phyloP scores from a whole-genome alignment of 2,888 invertebrate species.

The Athalia circularis region DNA sequence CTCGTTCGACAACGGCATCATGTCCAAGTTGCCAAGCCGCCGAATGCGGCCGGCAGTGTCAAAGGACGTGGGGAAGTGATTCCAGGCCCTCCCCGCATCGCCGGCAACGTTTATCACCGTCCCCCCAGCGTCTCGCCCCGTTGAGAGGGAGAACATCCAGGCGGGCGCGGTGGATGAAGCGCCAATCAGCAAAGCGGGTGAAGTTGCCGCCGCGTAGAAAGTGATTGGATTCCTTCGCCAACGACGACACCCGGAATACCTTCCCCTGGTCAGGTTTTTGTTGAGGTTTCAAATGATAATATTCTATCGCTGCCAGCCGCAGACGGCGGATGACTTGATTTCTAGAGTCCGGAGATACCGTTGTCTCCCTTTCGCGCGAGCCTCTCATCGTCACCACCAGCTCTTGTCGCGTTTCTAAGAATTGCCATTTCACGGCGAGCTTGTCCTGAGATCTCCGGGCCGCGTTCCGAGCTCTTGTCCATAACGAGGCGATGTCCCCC shows the following conservation, averaged over 20 bases:
- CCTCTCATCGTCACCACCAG: slow-evolving; percentile 44
- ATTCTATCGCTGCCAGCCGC: slow-evolving; percentile 20
- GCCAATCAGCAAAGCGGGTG: slow-evolving; percentile 69
- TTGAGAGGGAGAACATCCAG: slow-evolving; percentile 65
- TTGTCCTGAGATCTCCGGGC: slow-evolving; percentile 46
- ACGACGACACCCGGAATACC: slow-evolving; percentile 52
- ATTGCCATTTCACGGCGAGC: slow-evolving; percentile 54
- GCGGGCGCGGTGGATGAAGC: slow-evolving; percentile 67
- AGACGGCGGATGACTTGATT: slow-evolving; percentile 17
- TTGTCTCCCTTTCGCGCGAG: slow-evolving; percentile 34
- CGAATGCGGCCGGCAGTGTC: slow-evolving; percentile 64
- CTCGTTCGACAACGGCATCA: slow-evolving; percentile 55
- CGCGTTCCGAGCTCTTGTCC: slow-evolving; percentile 56
- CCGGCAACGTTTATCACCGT: slow-evolving; percentile 59
- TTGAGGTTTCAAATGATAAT: slow-evolving; percentile 22
- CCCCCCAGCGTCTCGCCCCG: slow-evolving; percentile 51
- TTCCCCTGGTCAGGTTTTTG: slow-evolving; percentile 61
- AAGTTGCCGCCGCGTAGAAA: slow-evolving; percentile 59
- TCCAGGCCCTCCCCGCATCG: slow-evolving; percentile 59
- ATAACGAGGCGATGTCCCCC: slow-evolving; percentile 51
- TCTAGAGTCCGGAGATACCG: slow-evolving; percentile 51
- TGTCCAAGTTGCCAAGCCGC: slow-evolving; percentile 59
- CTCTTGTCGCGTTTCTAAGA: slow-evolving; percentile 47
- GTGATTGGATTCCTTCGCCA: slow-evolving; percentile 57
- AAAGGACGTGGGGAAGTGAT: slow-evolving; percentile 67